phyloP scores from a whole-genome alignment of 2,797 vertebrate genomes.

The Poeciliopsis presidionis region DNA sequence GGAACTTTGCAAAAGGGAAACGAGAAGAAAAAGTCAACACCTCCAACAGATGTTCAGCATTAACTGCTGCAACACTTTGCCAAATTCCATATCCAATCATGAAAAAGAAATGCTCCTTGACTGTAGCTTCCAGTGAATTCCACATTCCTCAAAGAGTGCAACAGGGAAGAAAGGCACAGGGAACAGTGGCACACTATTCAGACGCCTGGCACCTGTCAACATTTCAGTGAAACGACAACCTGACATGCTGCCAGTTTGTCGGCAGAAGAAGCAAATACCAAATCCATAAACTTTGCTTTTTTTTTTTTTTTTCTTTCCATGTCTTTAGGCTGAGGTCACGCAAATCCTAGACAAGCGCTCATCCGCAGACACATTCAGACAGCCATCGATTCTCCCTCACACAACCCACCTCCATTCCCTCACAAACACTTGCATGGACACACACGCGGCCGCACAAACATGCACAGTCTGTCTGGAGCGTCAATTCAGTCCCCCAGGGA shows the following conservation, averaged over 20 bases:
- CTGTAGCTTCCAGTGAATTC: conserved; percentile 44
- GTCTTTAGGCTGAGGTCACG: conserved; percentile 53
- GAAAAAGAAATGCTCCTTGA: conserved; percentile 60
- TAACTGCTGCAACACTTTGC: conserved; percentile 46
- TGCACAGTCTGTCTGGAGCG: conserved; percentile 65
- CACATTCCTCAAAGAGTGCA: conserved; percentile 43
- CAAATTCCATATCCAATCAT: conserved; percentile 62
- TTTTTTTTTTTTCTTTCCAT: not conserved
- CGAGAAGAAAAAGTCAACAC: conserved; percentile 55
- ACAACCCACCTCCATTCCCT: conserved; percentile 45
- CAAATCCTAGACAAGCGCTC: conserved; percentile 48
- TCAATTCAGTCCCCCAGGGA: conserved; percentile 75
- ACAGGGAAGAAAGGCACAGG: conserved; percentile 38
- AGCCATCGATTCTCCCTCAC: conserved; percentile 43
- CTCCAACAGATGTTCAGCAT: conserved; percentile 61
- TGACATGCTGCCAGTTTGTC: conserved; percentile 45
- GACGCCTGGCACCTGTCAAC: conserved; percentile 62
- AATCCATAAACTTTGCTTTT: conserved; percentile 22
- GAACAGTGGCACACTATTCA: conserved; percentile 60
- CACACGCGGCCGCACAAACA: conserved; percentile 36
- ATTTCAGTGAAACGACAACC: conserved; percentile 70
- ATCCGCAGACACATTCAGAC: conserved; percentile 41
- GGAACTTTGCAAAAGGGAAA: conserved; percentile 48
- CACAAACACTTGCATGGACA: conserved; percentile 29
- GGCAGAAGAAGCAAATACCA: conserved; percentile 39